Conservation (phyloP, 2,113 vertebrate genomes). For the Oceanodroma tethys region DNA sequence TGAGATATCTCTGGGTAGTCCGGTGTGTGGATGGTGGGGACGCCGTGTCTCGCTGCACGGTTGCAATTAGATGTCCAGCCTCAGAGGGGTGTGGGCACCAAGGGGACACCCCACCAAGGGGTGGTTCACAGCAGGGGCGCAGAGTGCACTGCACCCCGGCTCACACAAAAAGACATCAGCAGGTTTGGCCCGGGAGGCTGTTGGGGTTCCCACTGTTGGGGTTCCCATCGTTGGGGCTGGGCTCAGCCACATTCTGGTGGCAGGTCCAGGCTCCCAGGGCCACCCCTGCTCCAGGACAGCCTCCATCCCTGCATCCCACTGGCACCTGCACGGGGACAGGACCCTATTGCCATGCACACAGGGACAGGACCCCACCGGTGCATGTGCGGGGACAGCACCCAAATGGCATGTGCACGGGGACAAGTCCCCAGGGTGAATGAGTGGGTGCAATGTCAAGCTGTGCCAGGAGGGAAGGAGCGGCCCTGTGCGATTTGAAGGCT, state of each 20-base stretch:
- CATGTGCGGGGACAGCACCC: rapidly evolving
- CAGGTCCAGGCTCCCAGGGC: background rate
- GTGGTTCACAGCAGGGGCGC: background rate
- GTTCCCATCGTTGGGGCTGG: rapidly evolving
- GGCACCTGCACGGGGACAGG: background rate
- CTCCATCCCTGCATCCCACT: background rate
- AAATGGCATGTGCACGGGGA: rapidly evolving
- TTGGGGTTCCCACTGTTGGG: background rate
- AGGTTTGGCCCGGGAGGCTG: too few relatives aligned
- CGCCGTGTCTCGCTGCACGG: rapidly evolving
- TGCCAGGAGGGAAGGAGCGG: background rate
- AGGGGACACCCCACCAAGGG: rapidly evolving
- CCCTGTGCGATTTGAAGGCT: background rate
- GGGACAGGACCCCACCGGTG: background rate
- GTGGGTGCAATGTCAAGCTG: background rate
- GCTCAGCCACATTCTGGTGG: background rate
- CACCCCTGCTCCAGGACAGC: background rate
- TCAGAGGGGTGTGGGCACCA: too few relatives aligned
- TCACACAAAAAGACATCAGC: rapidly evolving
- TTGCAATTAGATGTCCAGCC: rapidly evolving
- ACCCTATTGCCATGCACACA: background rate
- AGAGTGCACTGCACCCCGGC: rapidly evolving
- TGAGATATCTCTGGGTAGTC: rapidly evolving
- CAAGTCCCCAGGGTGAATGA: rapidly evolving
- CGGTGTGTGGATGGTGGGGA: background rate